Evolutionary conservation across 1,140 invertebrate genomes (phyloP).

Genomic region (Cyphomyrmex costatus): DNA sequence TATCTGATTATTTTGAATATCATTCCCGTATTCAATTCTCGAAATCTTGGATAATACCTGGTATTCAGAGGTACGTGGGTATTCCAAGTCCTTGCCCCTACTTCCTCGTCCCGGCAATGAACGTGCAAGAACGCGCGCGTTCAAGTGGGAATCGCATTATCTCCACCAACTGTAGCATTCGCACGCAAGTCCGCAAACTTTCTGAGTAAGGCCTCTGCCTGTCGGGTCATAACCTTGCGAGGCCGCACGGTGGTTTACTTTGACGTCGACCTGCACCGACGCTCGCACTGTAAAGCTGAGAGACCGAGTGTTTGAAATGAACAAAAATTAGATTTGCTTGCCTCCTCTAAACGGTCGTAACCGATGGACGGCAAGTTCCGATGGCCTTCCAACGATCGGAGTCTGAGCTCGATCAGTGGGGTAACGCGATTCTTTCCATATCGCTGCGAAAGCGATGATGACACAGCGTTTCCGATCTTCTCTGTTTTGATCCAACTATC

Average conservation of each 20-base stretch:
- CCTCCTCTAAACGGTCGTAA: constrained; percentile 18
- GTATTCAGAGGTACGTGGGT: not conserved
- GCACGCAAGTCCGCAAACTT: constrained; percentile 69
- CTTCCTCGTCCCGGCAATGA: constrained; percentile 37
- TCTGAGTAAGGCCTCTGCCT: constrained; percentile 42
- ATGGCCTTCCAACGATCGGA: not conserved
- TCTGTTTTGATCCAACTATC: not conserved
- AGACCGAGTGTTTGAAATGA: constrained; percentile 46
- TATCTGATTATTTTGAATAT: not conserved
- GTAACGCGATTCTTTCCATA: constrained; percentile 10
- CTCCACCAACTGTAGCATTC: constrained; percentile 59
- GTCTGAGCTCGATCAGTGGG: not conserved
- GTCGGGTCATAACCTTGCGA: constrained; percentile 67
- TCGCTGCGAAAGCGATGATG: not conserved
- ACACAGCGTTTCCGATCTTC: not conserved
- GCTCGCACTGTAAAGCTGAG: constrained; percentile 18
- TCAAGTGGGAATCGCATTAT: constrained; percentile 51
- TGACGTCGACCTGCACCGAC: not conserved
- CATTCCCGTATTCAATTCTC: not conserved
- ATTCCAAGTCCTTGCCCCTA: constrained; percentile 10
- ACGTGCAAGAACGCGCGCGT: constrained; percentile 33
- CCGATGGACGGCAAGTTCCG: not conserved
- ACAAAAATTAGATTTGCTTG: constrained; percentile 50
- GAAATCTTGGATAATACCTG: not conserved
- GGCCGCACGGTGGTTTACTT: constrained; percentile 30